These are phyloP conservation scores for Drosophila parabipectinata DNA, from an alignment of 1,140 invertebrate genomes.

Conservation along the genomic window DNA sequence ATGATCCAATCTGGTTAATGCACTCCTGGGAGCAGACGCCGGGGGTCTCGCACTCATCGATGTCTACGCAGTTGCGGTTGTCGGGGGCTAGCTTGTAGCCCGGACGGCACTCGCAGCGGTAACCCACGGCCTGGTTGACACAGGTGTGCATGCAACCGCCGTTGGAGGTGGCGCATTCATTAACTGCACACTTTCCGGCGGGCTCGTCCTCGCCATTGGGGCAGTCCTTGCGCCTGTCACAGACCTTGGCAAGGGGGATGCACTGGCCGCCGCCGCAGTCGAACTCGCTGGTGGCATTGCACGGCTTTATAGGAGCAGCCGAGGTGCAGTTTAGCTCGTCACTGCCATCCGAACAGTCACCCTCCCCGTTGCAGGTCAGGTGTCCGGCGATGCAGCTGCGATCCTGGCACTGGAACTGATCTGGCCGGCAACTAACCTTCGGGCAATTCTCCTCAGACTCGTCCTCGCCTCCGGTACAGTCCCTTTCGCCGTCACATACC, in stretches of 20 bases:
- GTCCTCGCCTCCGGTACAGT: conserved; percentile 93
- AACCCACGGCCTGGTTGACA: conserved; percentile 90
- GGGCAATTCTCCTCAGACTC: conserved; percentile 88
- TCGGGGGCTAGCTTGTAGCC: conserved; percentile 89
- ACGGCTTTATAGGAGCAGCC: conserved; percentile 72
- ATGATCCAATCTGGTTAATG: conserved; percentile 94
- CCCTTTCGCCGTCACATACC: conserved; percentile 93
- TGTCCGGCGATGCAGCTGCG: conserved; percentile 92
- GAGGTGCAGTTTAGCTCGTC: conserved; percentile 91
- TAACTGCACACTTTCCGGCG: conserved; percentile 88
- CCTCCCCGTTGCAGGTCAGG: conserved; percentile 91
- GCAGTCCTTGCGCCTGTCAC: conserved; percentile 93
- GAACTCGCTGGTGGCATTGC: conserved; percentile 90
- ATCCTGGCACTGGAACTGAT: conserved; percentile 93
- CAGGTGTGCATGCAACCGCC: conserved; percentile 94
- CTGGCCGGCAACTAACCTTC: conserved; percentile 90
- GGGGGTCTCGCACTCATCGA: conserved; percentile 95
- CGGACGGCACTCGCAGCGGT: conserved; percentile 90
- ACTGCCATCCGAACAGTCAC: conserved; percentile 92
- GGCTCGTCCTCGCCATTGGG: conserved; percentile 93
- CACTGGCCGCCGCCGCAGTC: conserved; percentile 92
- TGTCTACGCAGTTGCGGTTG: conserved; percentile 92
- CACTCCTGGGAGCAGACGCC: conserved; percentile 97
- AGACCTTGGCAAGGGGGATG: conserved; percentile 90
- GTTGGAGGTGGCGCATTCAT: conserved; percentile 92